Base-by-base conservation (phyloP, 2,797 vertebrate species). In the Buceros bicornis region DNA sequence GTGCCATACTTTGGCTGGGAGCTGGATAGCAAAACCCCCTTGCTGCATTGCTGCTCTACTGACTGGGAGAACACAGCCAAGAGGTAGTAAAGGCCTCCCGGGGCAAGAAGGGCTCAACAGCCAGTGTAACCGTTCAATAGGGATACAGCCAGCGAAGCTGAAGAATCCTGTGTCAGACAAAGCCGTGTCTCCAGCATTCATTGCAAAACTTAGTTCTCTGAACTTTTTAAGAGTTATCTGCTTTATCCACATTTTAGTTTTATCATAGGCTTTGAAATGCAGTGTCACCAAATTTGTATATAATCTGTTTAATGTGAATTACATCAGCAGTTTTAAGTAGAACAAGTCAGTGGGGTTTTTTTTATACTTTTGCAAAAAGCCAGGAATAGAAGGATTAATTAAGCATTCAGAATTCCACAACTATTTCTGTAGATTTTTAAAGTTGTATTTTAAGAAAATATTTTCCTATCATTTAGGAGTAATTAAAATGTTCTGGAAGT, bases 401-500 rank as follows among this genome's bases (percentile, higher is more conserved):
- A 87, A 57, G 33, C 71, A 87, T 78, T 72, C 31, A 67, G 65
- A 87, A 8, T 48, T 83, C 47, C 15, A 56, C 16, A 58, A 83
- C 5, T 65, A 29, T 51, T 87, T 89, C 21, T 82, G 50, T 65
- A 79, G 54, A 87, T 82, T 91, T 96, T 91, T 42, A 42, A 78
- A 74, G 48, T 4, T 78, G 33, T 54, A 74, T 82, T 82, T 93
- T 77, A 93, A 91, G 51, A 93, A 91, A 88, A 88, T 90, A 76
- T 80, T 85, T 85, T 91, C 37, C 64, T 77, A 5, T 85, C 10
- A 90, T 82, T 87, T 71, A 71, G 33, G 15, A 89, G 50, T 66
- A 82, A 91, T 87, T 91, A 87, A 95, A 90, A 91, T 93, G 40
- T 86, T 86, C 72, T 93, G 53, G n/a, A 80, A 86, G 5, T 70